Percentiles rank a stretch among this genome's conserved stretches.
Conservation (phyloP, 2,888 invertebrate species). For the Phengaris arion region DNA sequence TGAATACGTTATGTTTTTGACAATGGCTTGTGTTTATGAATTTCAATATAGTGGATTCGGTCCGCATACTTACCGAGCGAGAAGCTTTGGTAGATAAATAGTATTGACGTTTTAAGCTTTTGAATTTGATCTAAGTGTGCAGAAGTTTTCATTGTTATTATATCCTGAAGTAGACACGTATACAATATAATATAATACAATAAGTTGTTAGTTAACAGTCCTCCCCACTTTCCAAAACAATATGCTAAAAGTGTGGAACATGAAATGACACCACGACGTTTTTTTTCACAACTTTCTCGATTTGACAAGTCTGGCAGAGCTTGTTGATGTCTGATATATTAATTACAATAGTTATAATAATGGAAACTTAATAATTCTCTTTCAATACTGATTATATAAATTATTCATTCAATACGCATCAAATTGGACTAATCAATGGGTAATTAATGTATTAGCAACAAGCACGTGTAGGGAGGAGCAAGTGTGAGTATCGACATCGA, state of each 20-base stretch:
- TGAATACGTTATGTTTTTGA: constrained; percentile 43
- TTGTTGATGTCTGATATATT: neutral
- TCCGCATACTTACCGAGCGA: neutral
- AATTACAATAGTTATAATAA: neutral
- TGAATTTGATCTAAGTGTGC: no score
- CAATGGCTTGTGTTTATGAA: constrained; percentile 33
- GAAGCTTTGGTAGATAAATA: no score
- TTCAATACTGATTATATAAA: neutral
- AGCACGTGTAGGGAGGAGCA: constrained; percentile 46
- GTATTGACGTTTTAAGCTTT: no score
- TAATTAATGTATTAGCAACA: constrained; percentile 3
- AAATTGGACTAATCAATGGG: constrained; percentile 9
- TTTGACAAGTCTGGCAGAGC: neutral
- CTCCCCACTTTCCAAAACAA: neutral
- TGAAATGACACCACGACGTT: neutral
- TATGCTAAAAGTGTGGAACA: neutral
- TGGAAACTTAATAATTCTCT: neutral
- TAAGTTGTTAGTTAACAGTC: neutral
- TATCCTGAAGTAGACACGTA: no score
- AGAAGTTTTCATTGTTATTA: no score
- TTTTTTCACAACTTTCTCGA: neutral
- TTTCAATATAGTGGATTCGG: neutral
- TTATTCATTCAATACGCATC: neutral
- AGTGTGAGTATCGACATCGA: constrained; percentile 59
- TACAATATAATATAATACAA: no score